A percentile compares a stretch with the other conserved stretches of the same genome.
phyloP scores from a whole-genome alignment of 2,888 invertebrate genomes.

The Tetanocera ferruginea region DNA sequence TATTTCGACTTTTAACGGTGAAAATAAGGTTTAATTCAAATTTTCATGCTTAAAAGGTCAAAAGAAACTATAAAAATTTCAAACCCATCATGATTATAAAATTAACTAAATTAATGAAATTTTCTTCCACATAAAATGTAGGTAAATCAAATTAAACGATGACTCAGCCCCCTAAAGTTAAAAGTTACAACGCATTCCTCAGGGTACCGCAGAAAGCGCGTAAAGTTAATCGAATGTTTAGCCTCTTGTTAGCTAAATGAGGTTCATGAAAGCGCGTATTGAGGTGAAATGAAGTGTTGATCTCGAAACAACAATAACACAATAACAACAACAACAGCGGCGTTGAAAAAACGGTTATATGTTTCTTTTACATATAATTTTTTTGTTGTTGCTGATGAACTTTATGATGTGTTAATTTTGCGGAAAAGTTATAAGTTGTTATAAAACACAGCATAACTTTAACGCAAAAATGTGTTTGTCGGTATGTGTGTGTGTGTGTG shows the following conservation, averaged over 20 bases:
- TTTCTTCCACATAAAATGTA: too few relatives aligned
- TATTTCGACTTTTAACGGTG: too few relatives aligned
- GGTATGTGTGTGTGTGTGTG: too few relatives aligned
- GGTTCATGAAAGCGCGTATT: not conserved
- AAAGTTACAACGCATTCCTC: too few relatives aligned
- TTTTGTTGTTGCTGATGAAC: not conserved
- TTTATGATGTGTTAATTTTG: slow-evolving; percentile 8
- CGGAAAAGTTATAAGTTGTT: slow-evolving; percentile 10
- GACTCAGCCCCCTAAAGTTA: too few relatives aligned
- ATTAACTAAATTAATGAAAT: too few relatives aligned
- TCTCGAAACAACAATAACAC: not conserved
- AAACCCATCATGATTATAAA: too few relatives aligned
- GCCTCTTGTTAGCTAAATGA: not conserved
- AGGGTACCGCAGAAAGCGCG: too few relatives aligned
- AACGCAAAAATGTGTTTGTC: not conserved
- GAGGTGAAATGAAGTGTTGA: not conserved
- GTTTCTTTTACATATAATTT: not conserved
- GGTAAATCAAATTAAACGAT: not conserved
- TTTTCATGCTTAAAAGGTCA: too few relatives aligned
- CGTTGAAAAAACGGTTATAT: too few relatives aligned
- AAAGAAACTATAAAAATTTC: too few relatives aligned
- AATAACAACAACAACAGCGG: not conserved
- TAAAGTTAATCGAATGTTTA: not conserved
- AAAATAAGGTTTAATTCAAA: too few relatives aligned
- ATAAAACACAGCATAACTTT: not conserved